Percentiles rank a stretch among this genome's conserved stretches.
Conservation (phyloP, 2,113 vertebrate species). For the Apteryx mantelli region DNA sequence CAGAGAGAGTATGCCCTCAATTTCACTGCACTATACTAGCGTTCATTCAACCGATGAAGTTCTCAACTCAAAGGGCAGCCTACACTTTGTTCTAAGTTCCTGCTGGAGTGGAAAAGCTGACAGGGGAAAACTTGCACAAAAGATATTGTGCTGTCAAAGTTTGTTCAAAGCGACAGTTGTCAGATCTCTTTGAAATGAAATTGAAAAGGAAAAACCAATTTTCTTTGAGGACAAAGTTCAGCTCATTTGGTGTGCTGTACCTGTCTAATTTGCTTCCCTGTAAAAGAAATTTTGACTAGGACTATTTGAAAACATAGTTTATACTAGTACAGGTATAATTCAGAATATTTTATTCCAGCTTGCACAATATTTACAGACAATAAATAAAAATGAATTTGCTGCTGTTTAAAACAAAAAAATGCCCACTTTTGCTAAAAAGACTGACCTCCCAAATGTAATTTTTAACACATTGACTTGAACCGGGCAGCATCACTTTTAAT, state of each 20-base stretch:
- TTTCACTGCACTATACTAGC: constrained; percentile 73
- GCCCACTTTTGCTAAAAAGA: constrained; percentile 40
- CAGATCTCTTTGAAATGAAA: constrained; percentile 84
- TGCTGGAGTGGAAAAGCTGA: constrained; percentile 82
- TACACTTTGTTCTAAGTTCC: constrained; percentile 83
- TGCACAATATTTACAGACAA: constrained; percentile 45
- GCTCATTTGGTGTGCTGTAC: constrained; percentile 81
- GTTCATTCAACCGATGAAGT: constrained; percentile 82
- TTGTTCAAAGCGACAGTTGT: constrained; percentile 85
- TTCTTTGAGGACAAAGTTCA: constrained; percentile 85
- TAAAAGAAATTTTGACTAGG: constrained; percentile 78
- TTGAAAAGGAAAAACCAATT: constrained; percentile 88
- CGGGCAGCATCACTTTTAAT: background rate
- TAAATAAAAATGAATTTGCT: constrained; percentile 52
- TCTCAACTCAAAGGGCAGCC: constrained; percentile 82
- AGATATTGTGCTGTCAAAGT: constrained; percentile 83
- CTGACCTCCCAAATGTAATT: background rate
- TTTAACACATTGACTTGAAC: background rate
- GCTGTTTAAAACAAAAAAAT: constrained; percentile 62
- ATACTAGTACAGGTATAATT: constrained; percentile 44
- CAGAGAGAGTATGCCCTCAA: constrained; percentile 81
- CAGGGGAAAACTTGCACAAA: constrained; percentile 82
- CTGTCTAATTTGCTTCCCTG: constrained; percentile 77
- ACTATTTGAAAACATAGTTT: constrained; percentile 76
- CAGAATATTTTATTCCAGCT: constrained; percentile 62